Percentiles rank a stretch among this genome's conserved stretches.
Conservation (phyloP, 2,113 vertebrate genomes). For the Serilophus lunatus region DNA sequence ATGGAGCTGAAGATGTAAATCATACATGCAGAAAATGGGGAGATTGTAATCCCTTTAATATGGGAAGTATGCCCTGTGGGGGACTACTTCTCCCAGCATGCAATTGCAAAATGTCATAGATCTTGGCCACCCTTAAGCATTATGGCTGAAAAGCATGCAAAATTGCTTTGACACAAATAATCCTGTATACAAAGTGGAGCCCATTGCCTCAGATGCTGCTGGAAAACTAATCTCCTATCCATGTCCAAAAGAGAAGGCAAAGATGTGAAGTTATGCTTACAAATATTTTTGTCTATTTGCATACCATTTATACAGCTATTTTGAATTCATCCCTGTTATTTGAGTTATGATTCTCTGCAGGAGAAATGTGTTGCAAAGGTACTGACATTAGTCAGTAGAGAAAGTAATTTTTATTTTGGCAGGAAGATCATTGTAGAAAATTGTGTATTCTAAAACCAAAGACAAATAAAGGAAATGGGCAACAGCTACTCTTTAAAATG, state of each 20-base stretch:
- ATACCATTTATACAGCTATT: background rate
- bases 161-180: slow-evolving; percentile 57
- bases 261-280: background rate
- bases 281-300: background rate
- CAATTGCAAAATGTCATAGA: background rate
- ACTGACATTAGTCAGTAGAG: background rate
- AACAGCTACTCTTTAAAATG: background rate
- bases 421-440: background rate
- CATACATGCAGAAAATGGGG: slow-evolving; percentile 37
- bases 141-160: background rate
- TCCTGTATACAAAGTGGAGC: background rate
- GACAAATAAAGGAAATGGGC: background rate
- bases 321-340: background rate
- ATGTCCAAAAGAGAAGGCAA: background rate
- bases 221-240: background rate
- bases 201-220: background rate
- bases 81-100: slow-evolving; percentile 34
- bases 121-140: background rate
- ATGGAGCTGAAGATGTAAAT: background rate
- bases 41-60: slow-evolving; percentile 46
- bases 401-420: background rate
- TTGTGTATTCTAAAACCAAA: background rate
- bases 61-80: slow-evolving; percentile 32
- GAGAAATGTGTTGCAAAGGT: background rate
- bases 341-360: background rate